Evolutionary conservation across 2,113 vertebrate genomes (phyloP), one percentile per base, ranked within the genome.

Genomic region (Monarcha castaneiventris): DNA sequence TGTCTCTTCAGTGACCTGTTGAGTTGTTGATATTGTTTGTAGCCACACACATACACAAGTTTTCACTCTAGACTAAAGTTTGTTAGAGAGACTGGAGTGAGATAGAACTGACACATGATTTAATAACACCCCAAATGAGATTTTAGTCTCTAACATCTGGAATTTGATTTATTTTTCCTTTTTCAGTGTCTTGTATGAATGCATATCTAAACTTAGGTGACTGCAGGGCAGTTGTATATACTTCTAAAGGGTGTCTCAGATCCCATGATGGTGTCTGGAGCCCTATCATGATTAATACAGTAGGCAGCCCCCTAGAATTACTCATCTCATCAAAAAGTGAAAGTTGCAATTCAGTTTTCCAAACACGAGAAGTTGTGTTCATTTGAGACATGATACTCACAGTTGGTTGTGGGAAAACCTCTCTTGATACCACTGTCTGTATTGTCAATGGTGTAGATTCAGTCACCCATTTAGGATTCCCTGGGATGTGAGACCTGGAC

Each of bases 281-380:
- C 33, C 30, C 30, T 15, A 13, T 35, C 25, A 33, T 32, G 8
- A 52, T 52, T 82, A 72, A 48, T 26, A 32, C 0, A 7, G 25
- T 8, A 83, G 49, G 15, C 0, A 0, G 2, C 26, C 8, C 30
- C 21, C 73, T 89, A 87, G 39, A 84, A 73, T 35, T 48, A 23
- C 3, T 80, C 13, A n/a, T 23, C 17, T 84, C 27, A 17, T 22
- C 19, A 68, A 44, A 73, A 80, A 56, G 21, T 25, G 22, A 76
- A 61, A 75, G 7, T 4, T 80, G 13, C 12, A 71, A 82, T 43
- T 68, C 33, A 35, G 5, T 79, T 90, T 76, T 76, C 71, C 82
- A 52, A 85, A 61, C 5, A 9, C 6, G n/a, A 61, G 30, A 25
- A 72, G 4, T 22, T 39, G 66, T 2, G 0, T 0, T 83, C 44